Evolutionary conservation across 2,113 vertebrate species (phyloP).

Genomic region (Gymnobelideus leadbeateri): DNA sequence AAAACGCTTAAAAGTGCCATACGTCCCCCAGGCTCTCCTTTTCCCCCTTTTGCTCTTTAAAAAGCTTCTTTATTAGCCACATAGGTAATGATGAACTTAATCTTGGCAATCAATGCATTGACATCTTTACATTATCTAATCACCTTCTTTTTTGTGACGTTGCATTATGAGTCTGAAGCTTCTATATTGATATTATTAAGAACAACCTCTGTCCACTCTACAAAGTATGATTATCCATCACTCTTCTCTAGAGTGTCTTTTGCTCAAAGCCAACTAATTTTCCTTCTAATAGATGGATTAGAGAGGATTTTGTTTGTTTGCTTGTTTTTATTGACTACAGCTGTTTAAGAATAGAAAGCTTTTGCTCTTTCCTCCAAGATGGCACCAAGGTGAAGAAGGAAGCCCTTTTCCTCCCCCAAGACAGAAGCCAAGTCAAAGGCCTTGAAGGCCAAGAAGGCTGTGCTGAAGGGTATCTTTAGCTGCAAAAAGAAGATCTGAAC

Average conservation of each 20-base stretch:
- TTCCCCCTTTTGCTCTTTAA: neutral
- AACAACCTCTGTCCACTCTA: conserved; percentile 75
- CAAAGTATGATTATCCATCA: conserved; percentile 74
- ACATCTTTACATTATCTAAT: conserved; percentile 74
- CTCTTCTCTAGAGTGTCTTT: conserved; percentile 72
- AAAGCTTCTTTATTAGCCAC: conserved; percentile 62
- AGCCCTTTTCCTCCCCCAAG: too few relatives aligned
- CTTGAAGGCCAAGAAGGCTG: too few relatives aligned
- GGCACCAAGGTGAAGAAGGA: too few relatives aligned
- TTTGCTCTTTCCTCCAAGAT: neutral
- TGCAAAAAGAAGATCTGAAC: too few relatives aligned
- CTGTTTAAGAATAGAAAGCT: neutral
- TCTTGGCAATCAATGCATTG: conserved; percentile 74
- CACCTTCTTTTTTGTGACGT: conserved; percentile 77
- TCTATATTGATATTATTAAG: conserved; percentile 65
- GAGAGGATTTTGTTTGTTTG: neutral
- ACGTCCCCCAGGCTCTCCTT: neutral
- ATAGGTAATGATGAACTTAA: conserved; percentile 76
- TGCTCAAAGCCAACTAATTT: conserved; percentile 71
- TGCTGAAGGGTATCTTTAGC: too few relatives aligned
- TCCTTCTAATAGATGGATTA: conserved; percentile 42
- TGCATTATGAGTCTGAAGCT: conserved; percentile 74
- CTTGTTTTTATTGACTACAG: neutral
- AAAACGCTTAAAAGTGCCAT: neutral
- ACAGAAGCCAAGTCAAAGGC: too few relatives aligned